Evolutionary conservation across 2,888 invertebrate genomes (phyloP).

Genomic region (Siphonodentalium dalli): DNA sequence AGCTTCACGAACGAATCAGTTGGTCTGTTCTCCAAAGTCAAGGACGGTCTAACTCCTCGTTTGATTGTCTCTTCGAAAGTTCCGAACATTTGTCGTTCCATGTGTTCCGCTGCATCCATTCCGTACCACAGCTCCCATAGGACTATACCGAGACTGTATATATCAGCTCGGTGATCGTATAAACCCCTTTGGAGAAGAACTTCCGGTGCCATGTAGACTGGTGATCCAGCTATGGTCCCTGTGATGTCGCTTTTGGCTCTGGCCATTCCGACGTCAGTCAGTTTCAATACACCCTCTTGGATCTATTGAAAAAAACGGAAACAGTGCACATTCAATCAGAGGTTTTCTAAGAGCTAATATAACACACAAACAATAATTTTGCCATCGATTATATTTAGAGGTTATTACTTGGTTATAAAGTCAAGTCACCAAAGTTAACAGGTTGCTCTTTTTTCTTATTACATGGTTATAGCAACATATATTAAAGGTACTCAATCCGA

Average conservation of each 20-base stretch:
- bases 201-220: constrained; percentile 58
- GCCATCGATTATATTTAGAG: too few species aligned
- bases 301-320: too few species aligned
- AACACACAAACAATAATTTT: too few species aligned
- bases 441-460: too few species aligned
- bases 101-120: constrained; percentile 42
- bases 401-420: too few species aligned
- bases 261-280: constrained; percentile 55
- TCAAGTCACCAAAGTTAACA: too few species aligned
- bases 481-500: too few species aligned
- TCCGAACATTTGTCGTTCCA: constrained; percentile 33
- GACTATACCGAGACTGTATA: constrained; percentile 41
- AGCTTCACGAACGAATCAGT: constrained; percentile 35
- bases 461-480: too few species aligned
- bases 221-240: constrained; percentile 44
- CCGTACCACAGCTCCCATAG: constrained; percentile 58
- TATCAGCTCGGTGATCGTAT: constrained; percentile 42
- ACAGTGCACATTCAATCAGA: too few species aligned
- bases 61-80: constrained; percentile 39
- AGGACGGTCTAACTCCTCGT: constrained; percentile 40
- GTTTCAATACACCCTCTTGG: too few species aligned
- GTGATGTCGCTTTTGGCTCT: constrained; percentile 45
- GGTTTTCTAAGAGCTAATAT: too few species aligned
- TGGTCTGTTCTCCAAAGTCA: constrained; percentile 35
- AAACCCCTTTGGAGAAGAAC: constrained; percentile 40